These are phyloP conservation scores for Mythimna loreyi DNA, from an alignment of 2,888 invertebrate genomes.

Conservation along the genomic window DNA sequence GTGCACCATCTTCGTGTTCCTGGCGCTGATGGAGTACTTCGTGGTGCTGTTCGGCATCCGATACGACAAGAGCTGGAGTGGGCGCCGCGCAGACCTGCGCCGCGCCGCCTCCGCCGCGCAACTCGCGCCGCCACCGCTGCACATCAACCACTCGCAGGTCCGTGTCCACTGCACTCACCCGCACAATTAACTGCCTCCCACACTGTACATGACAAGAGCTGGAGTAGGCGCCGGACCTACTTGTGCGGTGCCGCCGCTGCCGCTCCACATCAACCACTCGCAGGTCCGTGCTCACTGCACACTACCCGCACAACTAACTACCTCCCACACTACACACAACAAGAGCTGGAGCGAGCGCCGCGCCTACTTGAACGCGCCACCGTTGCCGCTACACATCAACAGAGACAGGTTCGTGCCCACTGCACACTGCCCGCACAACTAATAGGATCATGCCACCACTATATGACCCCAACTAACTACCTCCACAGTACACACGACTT, in stretches of 20 bases:
- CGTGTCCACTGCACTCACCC: background rate
- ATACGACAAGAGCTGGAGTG: slow-evolving; percentile 92
- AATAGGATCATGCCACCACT: slow-evolving; percentile 62
- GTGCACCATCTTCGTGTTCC: slow-evolving; percentile 92
- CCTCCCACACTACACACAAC: too few species aligned
- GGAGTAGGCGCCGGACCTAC: slow-evolving; percentile 88
- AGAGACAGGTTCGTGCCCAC: background rate
- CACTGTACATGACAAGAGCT: slow-evolving; percentile 89
- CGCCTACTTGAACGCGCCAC: too few species aligned
- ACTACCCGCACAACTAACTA: too few species aligned
- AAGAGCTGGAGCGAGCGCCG: too few species aligned
- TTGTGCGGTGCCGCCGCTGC: slow-evolving; percentile 84
- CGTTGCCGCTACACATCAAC: too few species aligned
- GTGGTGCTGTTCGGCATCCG: slow-evolving; percentile 92
- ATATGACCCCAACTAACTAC: slow-evolving; percentile 38
- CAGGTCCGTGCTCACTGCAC: slow-evolving; percentile 73
- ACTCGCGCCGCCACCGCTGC: slow-evolving; percentile 83
- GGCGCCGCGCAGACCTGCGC: slow-evolving; percentile 83
- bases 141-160: slow-evolving; percentile 88
- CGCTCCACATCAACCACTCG: slow-evolving; percentile 86
- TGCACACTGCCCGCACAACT: background rate
- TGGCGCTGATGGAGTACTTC: slow-evolving; percentile 92
- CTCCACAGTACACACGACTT: background rate
- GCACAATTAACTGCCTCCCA: too few species aligned
- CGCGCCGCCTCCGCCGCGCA: slow-evolving; percentile 86